Evolutionary conservation across 1,140 invertebrate genomes (phyloP).

Genomic region (Cherax quadricarinatus): DNA sequence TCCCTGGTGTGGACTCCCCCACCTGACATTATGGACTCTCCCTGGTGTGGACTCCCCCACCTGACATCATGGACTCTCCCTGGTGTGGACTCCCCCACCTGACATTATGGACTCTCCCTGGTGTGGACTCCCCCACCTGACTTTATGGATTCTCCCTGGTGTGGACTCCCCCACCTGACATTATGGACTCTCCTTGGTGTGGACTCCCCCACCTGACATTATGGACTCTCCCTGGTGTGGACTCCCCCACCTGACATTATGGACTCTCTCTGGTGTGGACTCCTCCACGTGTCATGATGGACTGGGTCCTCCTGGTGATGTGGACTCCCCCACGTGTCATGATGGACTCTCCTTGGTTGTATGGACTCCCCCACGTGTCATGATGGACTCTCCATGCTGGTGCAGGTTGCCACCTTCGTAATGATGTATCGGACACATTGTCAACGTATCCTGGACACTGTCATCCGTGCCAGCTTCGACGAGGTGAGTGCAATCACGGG

Average conservation of each 20-base stretch:
- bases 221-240: neutral
- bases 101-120: neutral
- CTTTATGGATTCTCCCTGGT: no score
- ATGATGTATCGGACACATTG: conserved; percentile 81
- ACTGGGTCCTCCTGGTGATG: no score
- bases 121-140: no score
- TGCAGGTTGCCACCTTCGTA: conserved; percentile 78
- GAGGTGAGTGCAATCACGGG: conserved; percentile 76
- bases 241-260: no score
- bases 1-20: no score
- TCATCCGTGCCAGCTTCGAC: conserved; percentile 79
- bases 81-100: neutral
- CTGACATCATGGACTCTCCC: neutral
- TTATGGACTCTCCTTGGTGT: neutral
- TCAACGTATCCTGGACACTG: conserved; percentile 79
- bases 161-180: no score
- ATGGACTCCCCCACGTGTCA: neutral
- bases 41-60: neutral
- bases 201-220: neutral
- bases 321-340: neutral
- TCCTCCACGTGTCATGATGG: no score
- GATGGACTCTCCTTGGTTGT: neutral
- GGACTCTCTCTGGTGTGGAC: no score
- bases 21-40: no score
- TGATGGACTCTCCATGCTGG: neutral